phyloP scores from a whole-genome alignment of 2,797 vertebrate species.

The Peromyscus aztecus region DNA sequence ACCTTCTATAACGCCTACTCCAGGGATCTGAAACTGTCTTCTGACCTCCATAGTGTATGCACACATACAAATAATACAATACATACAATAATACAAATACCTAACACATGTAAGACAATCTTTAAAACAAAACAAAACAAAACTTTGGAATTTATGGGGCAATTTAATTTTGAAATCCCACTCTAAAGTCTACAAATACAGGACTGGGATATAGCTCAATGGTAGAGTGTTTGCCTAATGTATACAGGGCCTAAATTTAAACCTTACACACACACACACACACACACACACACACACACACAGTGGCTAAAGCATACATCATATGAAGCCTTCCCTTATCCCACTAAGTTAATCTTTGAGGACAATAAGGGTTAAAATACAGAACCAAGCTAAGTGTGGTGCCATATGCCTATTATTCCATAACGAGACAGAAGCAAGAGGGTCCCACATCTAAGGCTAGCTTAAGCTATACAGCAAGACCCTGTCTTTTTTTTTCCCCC shows the following conservation, averaged over 20 bases:
- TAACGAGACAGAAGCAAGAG: background rate
- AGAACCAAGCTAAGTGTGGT: background rate
- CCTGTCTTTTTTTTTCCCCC: no score
- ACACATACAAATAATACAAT: background rate
- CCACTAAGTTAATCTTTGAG: constrained; percentile 15
- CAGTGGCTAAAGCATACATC: background rate
- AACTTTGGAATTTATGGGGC: constrained; percentile 20
- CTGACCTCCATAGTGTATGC: background rate
- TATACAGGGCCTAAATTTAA: background rate
- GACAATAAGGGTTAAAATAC: constrained; percentile 42
- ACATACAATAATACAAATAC: no score
- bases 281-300: background rate
- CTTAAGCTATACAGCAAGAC: background rate
- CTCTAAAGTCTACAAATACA: background rate
- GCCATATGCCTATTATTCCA: background rate
- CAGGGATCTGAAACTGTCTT: background rate
- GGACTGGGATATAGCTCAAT: background rate
- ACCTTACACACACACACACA: background rate
- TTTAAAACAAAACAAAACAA: background rate
- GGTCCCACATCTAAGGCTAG: background rate
- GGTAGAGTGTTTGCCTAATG: no score
- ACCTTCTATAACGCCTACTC: background rate
- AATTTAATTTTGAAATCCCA: constrained; percentile 42
- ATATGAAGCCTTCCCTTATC: background rate
- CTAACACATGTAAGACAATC: background rate